These are phyloP conservation scores for Mythimna loreyi DNA, from an alignment of 2,888 invertebrate species.

Conservation along the genomic window DNA sequence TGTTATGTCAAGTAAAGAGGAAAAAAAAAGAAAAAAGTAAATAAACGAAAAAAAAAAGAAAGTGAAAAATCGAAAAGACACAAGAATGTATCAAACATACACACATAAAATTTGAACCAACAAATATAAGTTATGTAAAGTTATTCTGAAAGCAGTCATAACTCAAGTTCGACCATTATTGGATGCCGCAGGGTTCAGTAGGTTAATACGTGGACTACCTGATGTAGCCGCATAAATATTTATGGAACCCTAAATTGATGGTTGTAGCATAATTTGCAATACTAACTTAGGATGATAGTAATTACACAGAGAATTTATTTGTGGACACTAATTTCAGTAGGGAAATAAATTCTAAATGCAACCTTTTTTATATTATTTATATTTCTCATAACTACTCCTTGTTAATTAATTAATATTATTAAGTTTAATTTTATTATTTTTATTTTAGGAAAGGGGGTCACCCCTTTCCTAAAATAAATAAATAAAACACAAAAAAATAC, in stretches of 20 bases:
- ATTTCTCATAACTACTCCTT: not conserved
- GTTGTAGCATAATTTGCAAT: conserved; percentile 7
- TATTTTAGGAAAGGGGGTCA: too few relatives aligned
- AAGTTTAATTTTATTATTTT: too few relatives aligned
- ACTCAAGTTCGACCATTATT: conserved; percentile 38
- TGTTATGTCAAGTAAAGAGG: too few relatives aligned
- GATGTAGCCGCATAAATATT: conserved; percentile 39
- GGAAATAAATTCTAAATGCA: too few relatives aligned
- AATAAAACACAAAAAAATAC: too few relatives aligned
- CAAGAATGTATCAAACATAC: conserved; percentile 10
- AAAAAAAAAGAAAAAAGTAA: too few relatives aligned
- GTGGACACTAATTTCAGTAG: not conserved
- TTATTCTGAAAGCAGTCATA: conserved; percentile 28
- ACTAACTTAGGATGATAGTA: not conserved
- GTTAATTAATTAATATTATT: too few relatives aligned
- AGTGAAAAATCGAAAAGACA: too few relatives aligned
- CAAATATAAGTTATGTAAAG: conserved; percentile 17
- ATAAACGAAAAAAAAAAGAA: too few relatives aligned
- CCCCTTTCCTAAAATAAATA: too few relatives aligned
- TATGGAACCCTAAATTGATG: conserved; percentile 31
- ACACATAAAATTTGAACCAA: not conserved
- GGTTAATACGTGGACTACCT: conserved; percentile 51
- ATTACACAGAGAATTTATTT: conserved; percentile 14
- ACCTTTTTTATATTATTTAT: too few relatives aligned
- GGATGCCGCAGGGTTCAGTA: conserved; percentile 41